phyloP scores from a whole-genome alignment of 2,888 invertebrate genomes.

The Cosmorhoe ocellata region DNA sequence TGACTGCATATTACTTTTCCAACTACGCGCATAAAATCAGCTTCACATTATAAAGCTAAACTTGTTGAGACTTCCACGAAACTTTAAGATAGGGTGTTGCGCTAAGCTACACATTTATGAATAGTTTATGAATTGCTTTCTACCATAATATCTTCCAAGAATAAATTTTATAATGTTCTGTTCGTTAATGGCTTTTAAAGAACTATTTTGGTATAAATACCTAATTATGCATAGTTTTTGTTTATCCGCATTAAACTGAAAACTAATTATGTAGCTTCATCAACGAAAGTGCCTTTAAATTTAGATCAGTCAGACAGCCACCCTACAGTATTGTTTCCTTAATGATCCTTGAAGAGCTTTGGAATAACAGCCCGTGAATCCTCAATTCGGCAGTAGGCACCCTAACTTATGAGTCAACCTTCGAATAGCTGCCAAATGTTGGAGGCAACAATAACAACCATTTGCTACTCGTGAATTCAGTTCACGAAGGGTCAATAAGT shows the following conservation, averaged over 20 bases:
- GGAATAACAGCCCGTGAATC: conserved; percentile 15
- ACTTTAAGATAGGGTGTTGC: conserved; percentile 19
- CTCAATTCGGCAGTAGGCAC: conserved; percentile 11
- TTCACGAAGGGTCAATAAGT: conserved; percentile 21
- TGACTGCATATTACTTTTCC: conserved; percentile 36
- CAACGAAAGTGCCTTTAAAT: conserved; percentile 7
- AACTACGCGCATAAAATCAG: conserved; percentile 47
- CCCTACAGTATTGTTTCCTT: conserved; percentile 12
- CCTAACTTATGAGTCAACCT: conserved; percentile 38
- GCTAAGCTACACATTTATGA: conserved; percentile 18
- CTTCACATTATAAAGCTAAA: conserved; percentile 41
- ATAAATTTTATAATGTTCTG: not conserved
- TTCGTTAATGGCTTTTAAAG: too few species aligned
- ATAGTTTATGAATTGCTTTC: conserved; percentile 16
- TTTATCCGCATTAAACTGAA: too few species aligned
- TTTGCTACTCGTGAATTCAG: conserved; percentile 23
- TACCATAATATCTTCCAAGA: conserved; percentile 3
- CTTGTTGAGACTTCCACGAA: conserved; percentile 21
- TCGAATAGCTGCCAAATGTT: conserved; percentile 38
- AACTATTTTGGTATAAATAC: too few species aligned
- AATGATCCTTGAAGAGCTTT: conserved; percentile 19
- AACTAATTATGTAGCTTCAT: not conserved
- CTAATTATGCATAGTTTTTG: too few species aligned
- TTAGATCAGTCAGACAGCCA: conserved; percentile 6
- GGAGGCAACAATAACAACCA: conserved; percentile 33